phyloP scores from a whole-genome alignment of 1,140 invertebrate species.

The Globodera rostochiensis region DNA sequence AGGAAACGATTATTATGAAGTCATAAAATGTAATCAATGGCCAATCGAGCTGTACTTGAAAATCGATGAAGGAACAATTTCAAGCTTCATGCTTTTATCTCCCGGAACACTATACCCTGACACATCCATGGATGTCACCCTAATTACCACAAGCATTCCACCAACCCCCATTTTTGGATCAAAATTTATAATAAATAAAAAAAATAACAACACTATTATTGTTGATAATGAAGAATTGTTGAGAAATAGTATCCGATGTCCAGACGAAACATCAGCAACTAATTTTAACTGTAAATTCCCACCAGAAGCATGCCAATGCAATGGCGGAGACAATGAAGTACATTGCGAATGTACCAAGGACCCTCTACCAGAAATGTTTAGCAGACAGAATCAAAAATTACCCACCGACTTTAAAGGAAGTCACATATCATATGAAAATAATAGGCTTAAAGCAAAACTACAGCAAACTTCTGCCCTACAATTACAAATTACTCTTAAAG shows the following conservation, averaged over 20 bases:
- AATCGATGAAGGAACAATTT: background rate
- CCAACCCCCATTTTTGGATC: too few species aligned
- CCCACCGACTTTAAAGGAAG: background rate
- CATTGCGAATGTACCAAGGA: background rate
- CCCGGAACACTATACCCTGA: background rate
- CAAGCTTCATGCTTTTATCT: background rate
- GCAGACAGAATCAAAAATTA: background rate
- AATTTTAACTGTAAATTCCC: background rate
- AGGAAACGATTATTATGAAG: background rate
- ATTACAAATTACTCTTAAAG: background rate
- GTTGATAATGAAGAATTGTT: too few species aligned
- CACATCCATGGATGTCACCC: background rate
- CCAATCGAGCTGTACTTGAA: background rate
- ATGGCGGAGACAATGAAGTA: background rate
- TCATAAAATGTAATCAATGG: background rate
- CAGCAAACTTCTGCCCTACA: background rate
- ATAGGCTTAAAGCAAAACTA: background rate
- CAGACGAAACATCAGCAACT: background rate
- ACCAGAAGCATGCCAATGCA: background rate
- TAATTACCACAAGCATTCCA: background rate
- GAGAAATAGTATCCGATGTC: background rate
- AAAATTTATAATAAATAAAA: too few species aligned
- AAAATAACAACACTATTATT: too few species aligned
- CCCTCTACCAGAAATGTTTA: background rate
- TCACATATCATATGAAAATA: background rate